These are phyloP conservation scores for Agapetus fuscipes DNA, from an alignment of 2,888 invertebrate species.

Conservation along the genomic window DNA sequence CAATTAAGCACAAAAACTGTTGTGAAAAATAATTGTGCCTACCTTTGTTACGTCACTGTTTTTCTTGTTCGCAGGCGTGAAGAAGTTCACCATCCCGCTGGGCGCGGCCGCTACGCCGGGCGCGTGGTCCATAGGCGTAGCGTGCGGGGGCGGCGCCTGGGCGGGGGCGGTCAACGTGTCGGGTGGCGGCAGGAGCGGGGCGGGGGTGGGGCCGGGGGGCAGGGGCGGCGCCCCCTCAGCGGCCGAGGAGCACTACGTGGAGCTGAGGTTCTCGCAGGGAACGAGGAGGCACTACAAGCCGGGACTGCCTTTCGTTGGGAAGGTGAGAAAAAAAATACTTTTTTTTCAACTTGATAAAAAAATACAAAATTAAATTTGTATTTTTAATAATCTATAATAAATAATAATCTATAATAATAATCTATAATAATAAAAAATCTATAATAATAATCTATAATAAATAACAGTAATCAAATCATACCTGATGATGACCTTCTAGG, in stretches of 20 bases:
- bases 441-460: too few species aligned
- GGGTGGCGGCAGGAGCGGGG: slow-evolving; percentile 32
- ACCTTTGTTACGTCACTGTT: too few species aligned
- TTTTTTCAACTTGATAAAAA: too few species aligned
- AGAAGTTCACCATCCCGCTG: slow-evolving; percentile 45
- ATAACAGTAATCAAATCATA: too few species aligned
- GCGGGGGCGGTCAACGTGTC: slow-evolving; percentile 47
- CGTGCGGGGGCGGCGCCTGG: slow-evolving; percentile 45
- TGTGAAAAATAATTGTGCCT: too few species aligned
- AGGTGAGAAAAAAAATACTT: slow-evolving; percentile 40
- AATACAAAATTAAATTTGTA: too few species aligned
- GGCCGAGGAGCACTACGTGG: slow-evolving; percentile 58
- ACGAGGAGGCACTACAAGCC: slow-evolving; percentile 57
- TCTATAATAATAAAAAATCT: too few species aligned
- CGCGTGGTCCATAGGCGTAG: slow-evolving; percentile 47
- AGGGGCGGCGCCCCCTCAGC: slow-evolving; percentile 48
- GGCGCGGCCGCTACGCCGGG: slow-evolving; percentile 48
- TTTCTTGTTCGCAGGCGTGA: too few species aligned
- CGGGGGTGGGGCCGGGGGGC: slow-evolving; percentile 31
- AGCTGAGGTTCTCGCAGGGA: slow-evolving; percentile 53
- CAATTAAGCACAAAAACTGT: too few species aligned
- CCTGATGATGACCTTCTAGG: too few species aligned
- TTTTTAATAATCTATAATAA: too few species aligned
- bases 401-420: too few species aligned
- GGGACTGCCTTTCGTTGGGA: slow-evolving; percentile 55